Evolutionary conservation across 2,888 invertebrate species (phyloP), one percentile per base, ranked within the genome.

Genomic region (Papilio demoleus): DNA sequence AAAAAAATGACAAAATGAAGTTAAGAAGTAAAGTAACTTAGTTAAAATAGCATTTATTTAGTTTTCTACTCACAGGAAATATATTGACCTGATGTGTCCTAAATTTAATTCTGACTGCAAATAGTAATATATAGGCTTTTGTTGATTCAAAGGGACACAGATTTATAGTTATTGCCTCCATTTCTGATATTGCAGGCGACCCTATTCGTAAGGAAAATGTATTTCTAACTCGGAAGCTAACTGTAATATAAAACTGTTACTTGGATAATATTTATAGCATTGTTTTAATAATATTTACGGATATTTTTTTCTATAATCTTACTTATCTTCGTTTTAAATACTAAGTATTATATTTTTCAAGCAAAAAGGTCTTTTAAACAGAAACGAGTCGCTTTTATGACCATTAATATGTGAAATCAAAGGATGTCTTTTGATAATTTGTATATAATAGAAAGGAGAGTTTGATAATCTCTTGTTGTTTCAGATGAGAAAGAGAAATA

Each of bases 401-500:
- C n/a, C n/a, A n/a, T n/a, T n/a, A n/a, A n/a, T n/a, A n/a, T n/a
- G n/a, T n/a, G n/a, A n/a, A n/a, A n/a, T n/a, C n/a, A n/a, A n/a
- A n/a, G n/a, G n/a, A n/a, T 31, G 31, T 31, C 31, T 31, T 4
- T 4, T 31, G 31, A 31, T 4, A 6, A 31, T 17, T 2, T 40
- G 4, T n/a, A 17, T 3, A 4, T 42, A 42, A 4, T 42, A 42
- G 0, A 8, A 9, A 19, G 42, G 17, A 19, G 17, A 36, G 0
- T 8, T 67, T 53, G 27, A 40, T 47, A 2, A 6, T 62, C 22
- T n/a, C n/a, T 31, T 42, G 8, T 58, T 38, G 65, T 79, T 76
- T 0, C 90, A 98, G 99, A 99, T 99, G 99, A 99, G 96, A 99
- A 97, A 96, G 99, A 99, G 96, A 99, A 99, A 94, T 98, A 98